Evolutionary conservation across 2,113 vertebrate species (phyloP).

Genomic region (Pseudois nayaur): DNA sequence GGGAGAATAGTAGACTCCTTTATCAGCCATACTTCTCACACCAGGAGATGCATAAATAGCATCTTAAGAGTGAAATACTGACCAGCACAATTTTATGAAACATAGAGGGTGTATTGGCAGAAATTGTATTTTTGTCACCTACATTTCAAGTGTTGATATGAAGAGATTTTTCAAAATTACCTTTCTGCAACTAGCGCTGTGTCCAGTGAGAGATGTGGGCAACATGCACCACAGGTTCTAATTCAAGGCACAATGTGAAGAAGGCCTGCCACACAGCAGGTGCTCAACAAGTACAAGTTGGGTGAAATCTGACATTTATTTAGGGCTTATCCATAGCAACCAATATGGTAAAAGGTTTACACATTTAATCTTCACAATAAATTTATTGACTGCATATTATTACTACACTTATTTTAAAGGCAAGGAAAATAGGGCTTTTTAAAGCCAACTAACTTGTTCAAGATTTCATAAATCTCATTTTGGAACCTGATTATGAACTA

Average conservation of each 20-base stretch:
- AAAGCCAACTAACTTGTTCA: not conserved
- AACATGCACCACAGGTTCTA: not conserved
- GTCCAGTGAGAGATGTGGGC: not conserved
- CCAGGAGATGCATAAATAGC: no score
- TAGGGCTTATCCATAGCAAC: not conserved
- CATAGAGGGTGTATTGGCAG: not conserved
- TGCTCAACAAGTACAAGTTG: not conserved
- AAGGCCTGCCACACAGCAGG: not conserved
- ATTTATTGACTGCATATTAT: not conserved
- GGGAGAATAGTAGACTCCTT: not conserved
- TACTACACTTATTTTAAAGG: not conserved
- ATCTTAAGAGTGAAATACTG: not conserved
- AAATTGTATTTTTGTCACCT: not conserved
- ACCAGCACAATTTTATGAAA: not conserved
- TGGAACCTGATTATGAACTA: not conserved
- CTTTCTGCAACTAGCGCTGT: not conserved
- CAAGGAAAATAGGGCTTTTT: not conserved
- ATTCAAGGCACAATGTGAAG: not conserved
- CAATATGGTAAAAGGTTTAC: not conserved
- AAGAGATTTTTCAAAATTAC: not conserved
- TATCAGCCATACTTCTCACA: not conserved
- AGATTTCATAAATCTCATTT: not conserved
- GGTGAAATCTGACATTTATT: not conserved
- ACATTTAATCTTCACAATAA: not conserved
- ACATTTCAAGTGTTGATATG: not conserved